Evolutionary conservation across 2,113 vertebrate genomes (phyloP).

Genomic region (Tor tambroides): DNA sequence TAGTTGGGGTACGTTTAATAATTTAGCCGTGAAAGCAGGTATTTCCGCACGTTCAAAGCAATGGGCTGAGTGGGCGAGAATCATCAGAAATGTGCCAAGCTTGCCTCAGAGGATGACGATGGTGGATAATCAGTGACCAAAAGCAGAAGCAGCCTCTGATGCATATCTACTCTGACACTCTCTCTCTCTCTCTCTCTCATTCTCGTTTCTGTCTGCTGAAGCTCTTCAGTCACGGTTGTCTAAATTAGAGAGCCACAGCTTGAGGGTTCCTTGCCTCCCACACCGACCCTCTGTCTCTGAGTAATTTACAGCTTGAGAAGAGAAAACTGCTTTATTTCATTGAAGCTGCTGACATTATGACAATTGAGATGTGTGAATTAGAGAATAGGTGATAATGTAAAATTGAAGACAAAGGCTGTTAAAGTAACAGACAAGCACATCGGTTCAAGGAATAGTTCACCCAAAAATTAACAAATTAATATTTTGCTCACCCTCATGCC

Average conservation of each 20-base stretch:
- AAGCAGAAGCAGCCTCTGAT: not conserved
- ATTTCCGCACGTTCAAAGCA: slow-evolving; percentile 15
- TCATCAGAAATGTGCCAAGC: slow-evolving; percentile 32
- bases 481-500: no score
- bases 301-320: slow-evolving; percentile 1
- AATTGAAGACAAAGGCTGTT: not conserved
- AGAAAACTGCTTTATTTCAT: not conserved
- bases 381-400: not conserved
- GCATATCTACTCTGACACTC: not conserved
- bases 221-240: slow-evolving; percentile 18
- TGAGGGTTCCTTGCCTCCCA: not conserved
- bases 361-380: slow-evolving; percentile 5
- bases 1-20: slow-evolving; percentile 2
- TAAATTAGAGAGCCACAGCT: slow-evolving; percentile 39
- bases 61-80: slow-evolving; percentile 8
- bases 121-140: slow-evolving; percentile 20
- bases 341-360: not conserved
- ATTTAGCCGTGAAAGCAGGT: slow-evolving; percentile 29
- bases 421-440: not conserved
- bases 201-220: slow-evolving; percentile 12
- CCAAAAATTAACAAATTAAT: no score
- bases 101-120: slow-evolving; percentile 17
- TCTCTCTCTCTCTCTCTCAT: not conserved
- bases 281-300: slow-evolving; percentile 10
- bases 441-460: no score